These are phyloP conservation scores for Aricia agestis DNA, from an alignment of 1,140 invertebrate genomes.

Conservation along the genomic window DNA sequence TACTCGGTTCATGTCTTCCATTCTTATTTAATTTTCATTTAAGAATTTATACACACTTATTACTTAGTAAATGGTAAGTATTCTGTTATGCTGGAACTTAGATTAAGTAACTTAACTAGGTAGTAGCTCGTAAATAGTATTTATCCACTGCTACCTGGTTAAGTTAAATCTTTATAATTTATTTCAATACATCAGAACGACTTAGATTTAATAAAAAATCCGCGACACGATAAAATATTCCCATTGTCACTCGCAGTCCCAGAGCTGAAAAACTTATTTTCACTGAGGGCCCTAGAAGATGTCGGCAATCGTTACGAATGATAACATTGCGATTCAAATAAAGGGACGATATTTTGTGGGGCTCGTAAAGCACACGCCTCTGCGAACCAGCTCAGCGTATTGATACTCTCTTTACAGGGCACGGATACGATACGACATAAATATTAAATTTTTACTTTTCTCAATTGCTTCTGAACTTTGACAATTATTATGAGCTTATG, in stretches of 20 bases:
- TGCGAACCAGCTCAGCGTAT: conserved; percentile 42
- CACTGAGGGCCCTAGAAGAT: conserved; percentile 42
- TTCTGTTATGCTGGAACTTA: too few species aligned
- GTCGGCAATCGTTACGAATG: conserved; percentile 44
- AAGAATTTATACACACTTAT: too few species aligned
- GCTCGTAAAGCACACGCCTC: conserved; percentile 56
- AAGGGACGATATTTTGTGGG: conserved; percentile 53
- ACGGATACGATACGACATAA: conserved; percentile 28
- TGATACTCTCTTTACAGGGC: conserved; percentile 18
- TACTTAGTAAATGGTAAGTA: too few species aligned
- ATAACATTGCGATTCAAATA: conserved; percentile 58
- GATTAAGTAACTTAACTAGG: too few species aligned
- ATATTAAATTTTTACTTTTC: too few species aligned
- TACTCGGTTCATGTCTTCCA: too few species aligned
- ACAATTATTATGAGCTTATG: too few species aligned
- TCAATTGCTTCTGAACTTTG: too few species aligned
- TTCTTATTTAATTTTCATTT: too few species aligned
- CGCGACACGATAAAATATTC: conserved; percentile 8
- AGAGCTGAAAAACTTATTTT: conserved; percentile 44
- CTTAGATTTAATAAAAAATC: neutral
- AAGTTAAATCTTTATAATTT: neutral
- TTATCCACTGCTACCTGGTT: too few species aligned
- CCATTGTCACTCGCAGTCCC: conserved; percentile 39
- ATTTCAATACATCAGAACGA: neutral
- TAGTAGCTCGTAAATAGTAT: too few species aligned